phyloP scores from a whole-genome alignment of 2,888 invertebrate genomes.

The Macaria liturata region DNA sequence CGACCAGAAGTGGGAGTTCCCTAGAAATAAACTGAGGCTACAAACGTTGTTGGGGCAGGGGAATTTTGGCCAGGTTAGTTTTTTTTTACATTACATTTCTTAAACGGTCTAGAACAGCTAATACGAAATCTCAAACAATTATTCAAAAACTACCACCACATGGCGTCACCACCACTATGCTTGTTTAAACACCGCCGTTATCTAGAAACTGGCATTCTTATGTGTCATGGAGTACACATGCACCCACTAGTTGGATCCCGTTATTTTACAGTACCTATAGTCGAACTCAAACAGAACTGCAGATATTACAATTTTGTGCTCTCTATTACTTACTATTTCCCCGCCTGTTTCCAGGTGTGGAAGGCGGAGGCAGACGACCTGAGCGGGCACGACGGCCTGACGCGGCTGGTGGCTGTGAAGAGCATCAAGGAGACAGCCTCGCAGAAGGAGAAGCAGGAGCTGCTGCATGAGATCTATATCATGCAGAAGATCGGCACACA shows the following conservation, averaged over 20 bases:
- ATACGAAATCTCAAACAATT: too few relatives aligned
- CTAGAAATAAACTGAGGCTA: constrained; percentile 88
- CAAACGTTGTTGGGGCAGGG: constrained; percentile 92
- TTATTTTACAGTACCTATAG: too few relatives aligned
- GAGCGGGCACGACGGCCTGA: constrained; percentile 89
- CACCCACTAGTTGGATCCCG: too few relatives aligned
- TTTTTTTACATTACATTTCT: too few relatives aligned
- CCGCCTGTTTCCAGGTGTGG: constrained; percentile 84
- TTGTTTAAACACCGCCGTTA: not conserved
- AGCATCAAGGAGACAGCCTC: constrained; percentile 91
- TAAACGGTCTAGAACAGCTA: too few relatives aligned
- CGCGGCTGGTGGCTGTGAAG: constrained; percentile 93
- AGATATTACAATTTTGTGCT: too few relatives aligned
- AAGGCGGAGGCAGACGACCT: constrained; percentile 93
- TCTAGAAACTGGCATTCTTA: not conserved
- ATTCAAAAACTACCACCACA: too few relatives aligned
- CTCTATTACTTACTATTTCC: not conserved
- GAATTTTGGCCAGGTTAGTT: constrained; percentile 89
- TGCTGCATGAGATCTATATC: constrained; percentile 88
- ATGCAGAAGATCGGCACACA: constrained; percentile 93
- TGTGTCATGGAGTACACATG: too few relatives aligned
- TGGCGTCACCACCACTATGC: too few relatives aligned
- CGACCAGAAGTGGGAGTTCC: constrained; percentile 89
- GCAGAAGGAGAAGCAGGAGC: constrained; percentile 90
- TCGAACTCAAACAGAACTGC: too few relatives aligned